These are phyloP conservation scores for Plectus sambesii DNA, from an alignment of 1,140 invertebrate genomes.

Conservation along the genomic window DNA sequence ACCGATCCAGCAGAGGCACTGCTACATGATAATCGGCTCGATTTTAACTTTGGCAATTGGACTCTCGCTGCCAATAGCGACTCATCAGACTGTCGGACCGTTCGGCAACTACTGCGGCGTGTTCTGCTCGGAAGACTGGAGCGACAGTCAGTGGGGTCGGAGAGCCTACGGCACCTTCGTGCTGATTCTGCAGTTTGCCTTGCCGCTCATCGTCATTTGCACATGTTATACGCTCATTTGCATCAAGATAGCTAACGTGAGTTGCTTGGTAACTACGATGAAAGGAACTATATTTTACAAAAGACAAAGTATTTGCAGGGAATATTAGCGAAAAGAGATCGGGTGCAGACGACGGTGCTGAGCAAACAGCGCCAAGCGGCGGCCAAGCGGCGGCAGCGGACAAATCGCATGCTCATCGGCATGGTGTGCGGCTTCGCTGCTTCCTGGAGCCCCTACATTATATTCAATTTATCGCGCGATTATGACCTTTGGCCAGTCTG, in stretches of 20 bases:
- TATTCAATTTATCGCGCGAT: conserved; percentile 51
- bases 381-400: conserved; percentile 39
- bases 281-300: too few species aligned
- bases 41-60: conserved; percentile 34
- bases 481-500: conserved; percentile 46
- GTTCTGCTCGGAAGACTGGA: conserved; percentile 40
- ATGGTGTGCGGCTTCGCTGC: conserved; percentile 28
- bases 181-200: conserved; percentile 38
- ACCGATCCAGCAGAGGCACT: conserved; percentile 35
- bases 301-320: too few species aligned
- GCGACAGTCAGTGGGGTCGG: conserved; percentile 17
- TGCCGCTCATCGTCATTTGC: conserved; percentile 37
- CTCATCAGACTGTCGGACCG: conserved; percentile 32
- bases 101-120: conserved; percentile 35
- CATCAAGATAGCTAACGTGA: too few species aligned
- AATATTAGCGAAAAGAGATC: too few species aligned
- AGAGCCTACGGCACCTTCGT: conserved; percentile 37
- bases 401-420: conserved; percentile 44
- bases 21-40: conserved; percentile 16
- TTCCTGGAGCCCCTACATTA: conserved; percentile 52
- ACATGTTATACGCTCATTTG: conserved; percentile 34
- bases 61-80: conserved; percentile 29
- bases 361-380: conserved; percentile 39
- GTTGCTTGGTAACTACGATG: too few species aligned
- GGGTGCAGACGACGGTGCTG: conserved; percentile 20